Conservation (phyloP, 2,797 vertebrate genomes). For the Florisuga fusca region DNA sequence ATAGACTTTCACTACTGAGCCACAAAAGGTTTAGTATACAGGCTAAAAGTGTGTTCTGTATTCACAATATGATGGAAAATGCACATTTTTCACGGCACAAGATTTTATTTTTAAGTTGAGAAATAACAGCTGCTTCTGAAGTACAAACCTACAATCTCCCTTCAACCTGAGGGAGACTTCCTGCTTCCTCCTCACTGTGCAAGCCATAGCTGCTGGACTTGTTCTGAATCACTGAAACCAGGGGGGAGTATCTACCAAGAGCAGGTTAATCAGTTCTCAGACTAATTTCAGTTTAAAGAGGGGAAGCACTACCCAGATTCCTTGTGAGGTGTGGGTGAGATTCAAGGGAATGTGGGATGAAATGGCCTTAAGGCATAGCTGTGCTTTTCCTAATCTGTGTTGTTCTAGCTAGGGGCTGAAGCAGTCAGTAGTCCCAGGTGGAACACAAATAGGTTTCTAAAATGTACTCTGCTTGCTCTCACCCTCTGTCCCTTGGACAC, state of each 20-base stretch:
- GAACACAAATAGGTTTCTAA: background rate
- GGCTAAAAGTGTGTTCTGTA: background rate
- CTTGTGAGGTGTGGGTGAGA: background rate
- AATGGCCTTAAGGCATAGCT: background rate
- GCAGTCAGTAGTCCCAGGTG: background rate
- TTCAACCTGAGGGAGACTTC: background rate
- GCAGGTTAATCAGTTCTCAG: background rate
- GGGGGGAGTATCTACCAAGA: background rate
- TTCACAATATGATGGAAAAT: background rate
- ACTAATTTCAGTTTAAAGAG: background rate
- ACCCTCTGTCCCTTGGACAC: background rate
- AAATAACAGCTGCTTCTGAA: background rate
- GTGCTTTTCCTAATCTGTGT: background rate
- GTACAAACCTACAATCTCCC: background rate
- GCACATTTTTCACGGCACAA: background rate
- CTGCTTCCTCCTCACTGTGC: background rate
- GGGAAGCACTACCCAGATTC: background rate
- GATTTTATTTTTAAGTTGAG: constrained; percentile 13
- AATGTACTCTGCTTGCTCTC: background rate
- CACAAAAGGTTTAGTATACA: constrained; percentile 36
- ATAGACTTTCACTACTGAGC: background rate
- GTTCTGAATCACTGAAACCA: background rate
- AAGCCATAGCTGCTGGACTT: background rate
- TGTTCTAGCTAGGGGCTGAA: background rate
- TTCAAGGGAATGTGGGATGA: background rate